Evolutionary conservation across 2,797 vertebrate genomes (phyloP).

Genomic region (Acanthiza pusilla): DNA sequence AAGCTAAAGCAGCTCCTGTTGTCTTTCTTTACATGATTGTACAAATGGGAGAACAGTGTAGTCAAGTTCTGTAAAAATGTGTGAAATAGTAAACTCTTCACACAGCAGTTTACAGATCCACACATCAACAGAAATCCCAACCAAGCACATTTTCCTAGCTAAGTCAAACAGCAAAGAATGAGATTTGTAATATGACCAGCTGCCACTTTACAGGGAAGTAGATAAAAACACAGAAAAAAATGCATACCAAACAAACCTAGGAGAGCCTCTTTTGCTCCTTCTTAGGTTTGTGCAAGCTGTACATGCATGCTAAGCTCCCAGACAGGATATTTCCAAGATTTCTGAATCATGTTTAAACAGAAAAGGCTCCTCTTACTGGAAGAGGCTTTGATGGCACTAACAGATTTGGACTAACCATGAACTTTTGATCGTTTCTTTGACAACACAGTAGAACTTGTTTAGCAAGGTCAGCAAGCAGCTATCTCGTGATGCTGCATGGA

Average conservation of each 20-base stretch:
- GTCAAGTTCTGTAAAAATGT: background rate
- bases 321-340: background rate
- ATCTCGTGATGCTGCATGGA: background rate
- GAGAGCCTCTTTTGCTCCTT: background rate
- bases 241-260: background rate
- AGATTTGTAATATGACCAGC: background rate
- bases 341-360: background rate
- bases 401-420: background rate
- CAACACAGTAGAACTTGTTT: constrained; percentile 15
- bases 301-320: background rate
- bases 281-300: background rate
- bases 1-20: background rate
- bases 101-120: background rate
- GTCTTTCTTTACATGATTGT: background rate
- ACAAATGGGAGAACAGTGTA: background rate
- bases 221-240: background rate
- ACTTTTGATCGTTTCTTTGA: background rate
- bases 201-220: background rate
- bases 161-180: background rate
- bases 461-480: constrained; percentile 16
- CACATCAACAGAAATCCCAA: background rate
- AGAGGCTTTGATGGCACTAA: background rate
- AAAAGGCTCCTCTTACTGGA: background rate
- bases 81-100: background rate
- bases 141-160: background rate